phyloP scores from a whole-genome alignment of 1,140 invertebrate species.

The Chironomus tepperi region DNA sequence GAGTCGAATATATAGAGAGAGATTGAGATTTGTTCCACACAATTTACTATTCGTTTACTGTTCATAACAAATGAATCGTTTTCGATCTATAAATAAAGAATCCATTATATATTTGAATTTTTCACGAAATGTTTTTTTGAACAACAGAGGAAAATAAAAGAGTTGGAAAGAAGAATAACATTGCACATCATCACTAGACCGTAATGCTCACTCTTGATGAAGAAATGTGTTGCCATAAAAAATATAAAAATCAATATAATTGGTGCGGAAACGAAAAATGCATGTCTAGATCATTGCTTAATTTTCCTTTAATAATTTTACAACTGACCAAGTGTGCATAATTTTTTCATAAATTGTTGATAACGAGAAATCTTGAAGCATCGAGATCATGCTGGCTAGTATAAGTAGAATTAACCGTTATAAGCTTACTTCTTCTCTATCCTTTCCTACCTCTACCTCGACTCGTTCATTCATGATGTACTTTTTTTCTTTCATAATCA shows the following conservation, averaged over 20 bases:
- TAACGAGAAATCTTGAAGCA: neutral
- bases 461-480: no score
- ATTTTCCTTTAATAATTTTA: neutral
- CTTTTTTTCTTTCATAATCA: no score
- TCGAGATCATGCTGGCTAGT: neutral
- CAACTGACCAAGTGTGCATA: neutral
- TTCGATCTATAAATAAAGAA: neutral
- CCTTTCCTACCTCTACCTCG: neutral
- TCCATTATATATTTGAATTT: neutral
- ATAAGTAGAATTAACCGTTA: neutral
- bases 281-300: neutral
- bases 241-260: constrained; percentile 6
- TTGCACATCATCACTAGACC: neutral
- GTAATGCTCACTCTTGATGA: neutral
- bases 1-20: no score
- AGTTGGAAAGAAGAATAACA: neutral
- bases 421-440: neutral
- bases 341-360: neutral
- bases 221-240: neutral
- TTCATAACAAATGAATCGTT: constrained; percentile 9
- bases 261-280: neutral
- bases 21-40: neutral
- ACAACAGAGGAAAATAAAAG: neutral
- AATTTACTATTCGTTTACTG: neutral
- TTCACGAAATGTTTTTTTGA: neutral